A percentile compares a stretch with the other conserved stretches of the same genome.
phyloP scores from a whole-genome alignment of 2,888 invertebrate genomes.

The Bombyx huttoni region DNA sequence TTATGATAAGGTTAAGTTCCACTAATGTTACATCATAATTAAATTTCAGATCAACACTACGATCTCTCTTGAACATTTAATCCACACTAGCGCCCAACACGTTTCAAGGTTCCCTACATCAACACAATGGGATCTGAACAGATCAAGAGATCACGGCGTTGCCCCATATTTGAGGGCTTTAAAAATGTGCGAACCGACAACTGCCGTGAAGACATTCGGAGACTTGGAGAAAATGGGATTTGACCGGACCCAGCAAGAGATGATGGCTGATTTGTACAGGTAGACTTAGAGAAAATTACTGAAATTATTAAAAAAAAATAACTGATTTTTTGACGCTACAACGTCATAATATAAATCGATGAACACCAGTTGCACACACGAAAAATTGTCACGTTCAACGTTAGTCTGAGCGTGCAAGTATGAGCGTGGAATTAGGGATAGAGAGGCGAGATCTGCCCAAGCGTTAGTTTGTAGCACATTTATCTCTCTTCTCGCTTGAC shows the following conservation, averaged over 20 bases:
- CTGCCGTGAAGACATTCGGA: constrained; percentile 64
- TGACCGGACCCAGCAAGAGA: constrained; percentile 71
- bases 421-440: too few species aligned
- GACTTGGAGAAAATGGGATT: constrained; percentile 73
- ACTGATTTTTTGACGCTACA: too few species aligned
- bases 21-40: background rate
- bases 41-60: constrained; percentile 70
- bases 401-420: too few species aligned
- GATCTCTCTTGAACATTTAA: constrained; percentile 73
- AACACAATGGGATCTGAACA: constrained; percentile 60
- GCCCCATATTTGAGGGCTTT: constrained; percentile 80
- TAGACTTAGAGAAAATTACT: constrained; percentile 20
- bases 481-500: too few species aligned
- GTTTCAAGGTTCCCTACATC: constrained; percentile 71
- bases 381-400: too few species aligned
- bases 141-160: constrained; percentile 84
- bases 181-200: constrained; percentile 75
- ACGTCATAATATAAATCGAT: too few species aligned
- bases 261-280: constrained; percentile 78
- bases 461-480: too few species aligned
- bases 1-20: too few species aligned
- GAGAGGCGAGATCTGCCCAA: too few species aligned
- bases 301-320: background rate
- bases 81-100: constrained; percentile 75
- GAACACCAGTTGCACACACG: too few species aligned